phyloP scores from a whole-genome alignment of 1,140 invertebrate species.

The Tribolium madens region DNA sequence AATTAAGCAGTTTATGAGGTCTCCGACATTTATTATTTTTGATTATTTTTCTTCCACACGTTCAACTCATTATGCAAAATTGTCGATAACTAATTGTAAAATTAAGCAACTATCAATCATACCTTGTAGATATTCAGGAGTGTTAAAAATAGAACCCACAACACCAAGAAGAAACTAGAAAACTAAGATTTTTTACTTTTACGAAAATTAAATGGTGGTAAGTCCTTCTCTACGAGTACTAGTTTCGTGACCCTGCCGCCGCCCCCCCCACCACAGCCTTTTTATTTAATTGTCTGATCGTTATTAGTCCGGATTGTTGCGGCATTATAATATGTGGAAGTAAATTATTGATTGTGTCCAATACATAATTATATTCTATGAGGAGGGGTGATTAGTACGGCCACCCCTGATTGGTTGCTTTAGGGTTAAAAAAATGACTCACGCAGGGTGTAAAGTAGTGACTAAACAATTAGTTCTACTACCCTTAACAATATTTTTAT shows the following conservation, averaged over 20 bases:
- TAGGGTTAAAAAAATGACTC: constrained; percentile 67
- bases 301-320: constrained; percentile 30
- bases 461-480: constrained; percentile 66
- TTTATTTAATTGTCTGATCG: constrained; percentile 38
- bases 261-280: not conserved
- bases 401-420: constrained; percentile 64
- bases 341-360: constrained; percentile 66
- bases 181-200: no score
- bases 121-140: no score
- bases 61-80: no score
- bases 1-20: not conserved
- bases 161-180: no score
- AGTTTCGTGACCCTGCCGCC: not conserved
- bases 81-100: no score
- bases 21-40: not conserved
- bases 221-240: not conserved
- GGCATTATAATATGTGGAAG: constrained; percentile 60
- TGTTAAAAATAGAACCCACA: no score
- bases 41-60: not conserved
- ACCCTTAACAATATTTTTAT: constrained; percentile 48
- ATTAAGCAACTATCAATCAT: no score
- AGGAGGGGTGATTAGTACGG: constrained; percentile 65
- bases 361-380: constrained; percentile 66
- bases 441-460: constrained; percentile 67
- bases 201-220: not conserved